phyloP scores from a whole-genome alignment of 2,797 vertebrate genomes.

The Hydrocynus forskahlii region DNA sequence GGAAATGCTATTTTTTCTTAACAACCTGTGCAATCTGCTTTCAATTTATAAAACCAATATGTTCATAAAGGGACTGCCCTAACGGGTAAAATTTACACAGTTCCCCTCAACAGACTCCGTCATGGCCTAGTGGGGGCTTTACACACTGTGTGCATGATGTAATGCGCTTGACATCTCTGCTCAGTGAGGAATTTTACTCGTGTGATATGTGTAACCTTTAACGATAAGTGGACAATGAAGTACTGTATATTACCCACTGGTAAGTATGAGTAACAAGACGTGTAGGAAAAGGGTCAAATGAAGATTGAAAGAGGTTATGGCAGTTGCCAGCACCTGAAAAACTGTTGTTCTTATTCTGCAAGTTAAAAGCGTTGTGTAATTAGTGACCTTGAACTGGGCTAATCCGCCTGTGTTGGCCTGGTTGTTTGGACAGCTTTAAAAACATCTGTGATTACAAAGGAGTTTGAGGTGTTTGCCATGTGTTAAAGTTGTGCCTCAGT shows the following conservation, averaged over 20 bases:
- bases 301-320: slow-evolving; percentile 8
- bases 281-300: slow-evolving; percentile 9
- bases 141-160: slow-evolving; percentile 46
- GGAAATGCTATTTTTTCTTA: slow-evolving; percentile 20
- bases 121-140: slow-evolving; percentile 27
- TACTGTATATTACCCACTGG: neutral
- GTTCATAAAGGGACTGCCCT: slow-evolving; percentile 37
- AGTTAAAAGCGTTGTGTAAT: slow-evolving; percentile 42
- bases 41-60: slow-evolving; percentile 36
- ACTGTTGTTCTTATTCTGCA: slow-evolving; percentile 21
- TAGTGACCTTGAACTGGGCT: slow-evolving; percentile 27
- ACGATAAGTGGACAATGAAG: neutral
- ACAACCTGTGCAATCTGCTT: slow-evolving; percentile 42
- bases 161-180: slow-evolving; percentile 30
- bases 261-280: neutral
- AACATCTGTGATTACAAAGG: slow-evolving; percentile 43
- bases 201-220: slow-evolving; percentile 7
- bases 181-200: neutral
- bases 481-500: slow-evolving; percentile 17
- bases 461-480: slow-evolving; percentile 26
- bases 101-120: slow-evolving; percentile 32
- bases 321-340: slow-evolving; percentile 30
- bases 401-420: slow-evolving; percentile 44
- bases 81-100: slow-evolving; percentile 37
- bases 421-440: slow-evolving; percentile 54